Conservation (phyloP, 2,797 vertebrate genomes). For the Anguilla obscura region DNA sequence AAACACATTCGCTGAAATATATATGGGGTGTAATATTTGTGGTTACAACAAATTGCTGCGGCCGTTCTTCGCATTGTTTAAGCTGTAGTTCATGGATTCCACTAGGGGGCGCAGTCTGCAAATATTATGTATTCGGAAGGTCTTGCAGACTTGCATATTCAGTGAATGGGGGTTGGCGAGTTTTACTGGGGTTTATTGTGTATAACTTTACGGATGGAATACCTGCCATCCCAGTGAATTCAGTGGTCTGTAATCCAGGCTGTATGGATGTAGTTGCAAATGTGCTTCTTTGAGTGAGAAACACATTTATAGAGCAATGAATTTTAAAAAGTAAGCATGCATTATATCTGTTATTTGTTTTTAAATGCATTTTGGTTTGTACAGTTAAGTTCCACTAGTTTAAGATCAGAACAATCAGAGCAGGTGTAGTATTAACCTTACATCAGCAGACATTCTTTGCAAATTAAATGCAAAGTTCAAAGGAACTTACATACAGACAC, state of each 20-base stretch:
- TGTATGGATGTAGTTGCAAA: background rate
- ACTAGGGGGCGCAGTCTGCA: background rate
- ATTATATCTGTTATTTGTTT: background rate
- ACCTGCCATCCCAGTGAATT: background rate
- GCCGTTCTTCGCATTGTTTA: background rate
- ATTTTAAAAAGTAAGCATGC: background rate
- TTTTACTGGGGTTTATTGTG: background rate
- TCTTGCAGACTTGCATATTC: background rate
- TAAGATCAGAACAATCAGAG: background rate
- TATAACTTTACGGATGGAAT: background rate
- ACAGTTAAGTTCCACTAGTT: background rate
- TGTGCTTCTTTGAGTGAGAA: background rate
- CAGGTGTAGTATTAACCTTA: background rate
- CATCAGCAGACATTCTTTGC: background rate
- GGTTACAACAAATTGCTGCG: background rate
- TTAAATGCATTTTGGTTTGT: background rate
- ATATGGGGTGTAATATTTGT: background rate
- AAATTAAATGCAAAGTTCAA: background rate
- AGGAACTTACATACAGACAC: background rate
- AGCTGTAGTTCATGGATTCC: background rate
- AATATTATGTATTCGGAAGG: background rate
- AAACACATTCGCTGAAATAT: background rate
- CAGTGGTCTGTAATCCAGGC: background rate
- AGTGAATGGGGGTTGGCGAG: background rate
- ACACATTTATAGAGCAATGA: background rate